These are phyloP conservation scores for Amitus sp. DNA, from an alignment of 2,888 invertebrate species.

Conservation along the genomic window DNA sequence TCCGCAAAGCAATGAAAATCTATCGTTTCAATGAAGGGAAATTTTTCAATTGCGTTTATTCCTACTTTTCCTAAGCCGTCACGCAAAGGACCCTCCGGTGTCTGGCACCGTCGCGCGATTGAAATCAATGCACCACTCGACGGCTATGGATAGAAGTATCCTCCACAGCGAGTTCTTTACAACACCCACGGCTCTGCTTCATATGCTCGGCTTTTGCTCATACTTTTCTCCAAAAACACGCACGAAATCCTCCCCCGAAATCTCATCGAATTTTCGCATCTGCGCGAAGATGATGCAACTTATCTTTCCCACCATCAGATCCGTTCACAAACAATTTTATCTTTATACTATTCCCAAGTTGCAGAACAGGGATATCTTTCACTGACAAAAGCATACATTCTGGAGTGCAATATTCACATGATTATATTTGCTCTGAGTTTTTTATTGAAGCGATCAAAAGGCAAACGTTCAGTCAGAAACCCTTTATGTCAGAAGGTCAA, in stretches of 20 bases:
- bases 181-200: slow-evolving; percentile 23
- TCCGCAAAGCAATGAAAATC: no score
- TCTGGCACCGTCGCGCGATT: slow-evolving; percentile 47
- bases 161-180: slow-evolving; percentile 33
- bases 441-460: no score
- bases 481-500: no score
- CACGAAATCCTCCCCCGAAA: not conserved
- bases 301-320: no score
- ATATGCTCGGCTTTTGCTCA: slow-evolving; percentile 12
- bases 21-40: no score
- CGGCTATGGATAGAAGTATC: slow-evolving; percentile 35
- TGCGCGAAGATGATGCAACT: not conserved
- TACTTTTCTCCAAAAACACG: not conserved
- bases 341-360: no score
- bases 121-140: slow-evolving; percentile 39
- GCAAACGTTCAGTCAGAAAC: no score
- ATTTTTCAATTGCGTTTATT: no score
- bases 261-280: not conserved
- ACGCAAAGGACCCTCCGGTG: slow-evolving; percentile 50
- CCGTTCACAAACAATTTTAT: no score
- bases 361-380: no score
- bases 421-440: no score
- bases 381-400: no score
- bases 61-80: slow-evolving; percentile 39
- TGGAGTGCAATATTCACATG: not conserved